A percentile compares a stretch with the other conserved stretches of the same genome.
Evolutionary conservation across 2,797 vertebrate genomes (phyloP).

Genomic region (Anguilla marmorata): DNA sequence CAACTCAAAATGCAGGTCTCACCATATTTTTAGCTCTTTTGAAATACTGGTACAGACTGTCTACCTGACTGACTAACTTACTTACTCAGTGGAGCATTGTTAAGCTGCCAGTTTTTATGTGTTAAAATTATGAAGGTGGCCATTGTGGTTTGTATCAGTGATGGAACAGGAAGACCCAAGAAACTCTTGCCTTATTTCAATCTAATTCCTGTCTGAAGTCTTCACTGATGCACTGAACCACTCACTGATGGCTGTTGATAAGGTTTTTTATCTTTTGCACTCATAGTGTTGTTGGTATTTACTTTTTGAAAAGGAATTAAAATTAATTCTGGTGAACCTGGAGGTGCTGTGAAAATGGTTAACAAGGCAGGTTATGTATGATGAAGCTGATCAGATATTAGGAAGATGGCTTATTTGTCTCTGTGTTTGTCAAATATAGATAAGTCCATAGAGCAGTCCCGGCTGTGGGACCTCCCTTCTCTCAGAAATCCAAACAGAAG

Average conservation of each 20-base stretch:
- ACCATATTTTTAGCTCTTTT: neutral
- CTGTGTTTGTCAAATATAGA: neutral
- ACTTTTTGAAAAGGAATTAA: neutral
- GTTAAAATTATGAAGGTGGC: neutral
- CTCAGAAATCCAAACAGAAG: neutral
- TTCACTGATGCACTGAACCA: neutral
- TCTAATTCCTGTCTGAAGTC: neutral
- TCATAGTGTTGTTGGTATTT: neutral
- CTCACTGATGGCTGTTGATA: neutral
- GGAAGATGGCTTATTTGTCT: neutral
- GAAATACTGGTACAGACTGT: neutral
- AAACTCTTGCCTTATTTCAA: constrained; percentile 17
- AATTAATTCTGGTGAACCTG: neutral
- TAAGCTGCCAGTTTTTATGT: constrained; percentile 11
- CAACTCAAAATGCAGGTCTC: neutral
- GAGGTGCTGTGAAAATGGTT: neutral
- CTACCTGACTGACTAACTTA: neutral
- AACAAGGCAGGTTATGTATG: neutral
- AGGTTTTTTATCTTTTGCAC: neutral
- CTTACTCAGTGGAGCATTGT: constrained; percentile 9
- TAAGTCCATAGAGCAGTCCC: neutral
- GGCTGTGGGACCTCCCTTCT: neutral
- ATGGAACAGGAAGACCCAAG: neutral
- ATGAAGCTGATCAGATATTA: neutral
- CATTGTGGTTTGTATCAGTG: neutral